phyloP scores from a whole-genome alignment of 2,797 vertebrate genomes.

The Sebastes oblongus region DNA sequence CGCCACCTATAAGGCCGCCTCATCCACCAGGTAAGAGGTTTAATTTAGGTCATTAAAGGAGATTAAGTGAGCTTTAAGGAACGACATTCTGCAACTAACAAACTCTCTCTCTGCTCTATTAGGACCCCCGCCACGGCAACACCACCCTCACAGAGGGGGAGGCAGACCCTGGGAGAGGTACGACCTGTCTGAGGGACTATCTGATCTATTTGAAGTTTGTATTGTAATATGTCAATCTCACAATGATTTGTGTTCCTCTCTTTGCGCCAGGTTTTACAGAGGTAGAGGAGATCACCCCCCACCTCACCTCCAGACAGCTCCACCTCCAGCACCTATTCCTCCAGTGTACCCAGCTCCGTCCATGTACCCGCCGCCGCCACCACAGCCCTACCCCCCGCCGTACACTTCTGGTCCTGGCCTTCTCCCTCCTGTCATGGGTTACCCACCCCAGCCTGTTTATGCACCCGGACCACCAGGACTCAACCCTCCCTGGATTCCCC shows the following conservation, averaged over 20 bases:
- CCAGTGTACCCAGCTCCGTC: conserved; percentile 69
- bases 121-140: conserved; percentile 66
- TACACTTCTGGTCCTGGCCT: conserved; percentile 66
- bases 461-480: conserved; percentile 89
- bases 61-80: neutral
- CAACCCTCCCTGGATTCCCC: conserved; percentile 89
- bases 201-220: neutral
- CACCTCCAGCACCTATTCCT: conserved; percentile 52
- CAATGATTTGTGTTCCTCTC: neutral
- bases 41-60: neutral
- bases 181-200: neutral
- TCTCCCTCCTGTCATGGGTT: conserved; percentile 83
- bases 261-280: conserved; percentile 61
- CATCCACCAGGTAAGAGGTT: conserved; percentile 63
- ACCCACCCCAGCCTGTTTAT: conserved; percentile 88
- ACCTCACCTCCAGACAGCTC: conserved; percentile 47
- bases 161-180: conserved; percentile 76
- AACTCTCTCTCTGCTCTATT: neutral
- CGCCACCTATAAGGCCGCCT: conserved; percentile 71
- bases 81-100: neutral
- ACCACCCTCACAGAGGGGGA: conserved; percentile 61
- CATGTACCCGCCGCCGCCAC: conserved; percentile 71
- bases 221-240: neutral
- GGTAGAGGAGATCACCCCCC: conserved; percentile 63
- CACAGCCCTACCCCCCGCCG: conserved; percentile 69